Evolutionary conservation across 2,797 vertebrate species (phyloP).

Genomic region (Poecilia picta): DNA sequence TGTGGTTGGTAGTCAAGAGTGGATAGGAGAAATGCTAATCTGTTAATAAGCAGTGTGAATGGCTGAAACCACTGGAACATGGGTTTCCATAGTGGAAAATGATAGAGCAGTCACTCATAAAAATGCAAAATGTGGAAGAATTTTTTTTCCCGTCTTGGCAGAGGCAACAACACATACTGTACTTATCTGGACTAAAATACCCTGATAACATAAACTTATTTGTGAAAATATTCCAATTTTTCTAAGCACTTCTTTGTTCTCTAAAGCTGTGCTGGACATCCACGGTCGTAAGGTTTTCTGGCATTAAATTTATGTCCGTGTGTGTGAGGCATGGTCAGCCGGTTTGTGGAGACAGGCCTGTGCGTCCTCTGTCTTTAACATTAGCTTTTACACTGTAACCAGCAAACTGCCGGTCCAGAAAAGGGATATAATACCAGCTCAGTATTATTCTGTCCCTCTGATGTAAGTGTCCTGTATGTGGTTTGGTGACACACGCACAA

Average conservation of each 20-base stretch:
- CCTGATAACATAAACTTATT: background rate
- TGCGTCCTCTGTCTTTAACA: conserved; percentile 25
- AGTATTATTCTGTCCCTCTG: conserved; percentile 35
- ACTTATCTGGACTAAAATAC: background rate
- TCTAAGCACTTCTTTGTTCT: background rate
- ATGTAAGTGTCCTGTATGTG: conserved; percentile 50
- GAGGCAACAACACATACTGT: background rate
- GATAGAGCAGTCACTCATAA: background rate
- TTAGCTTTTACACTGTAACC: conserved; percentile 61
- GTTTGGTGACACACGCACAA: conserved; percentile 49
- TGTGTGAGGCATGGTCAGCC: conserved; percentile 27
- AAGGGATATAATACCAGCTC: conserved; percentile 33
- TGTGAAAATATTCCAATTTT: background rate
- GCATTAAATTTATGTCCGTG: background rate
- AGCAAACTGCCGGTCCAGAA: conserved; percentile 4
- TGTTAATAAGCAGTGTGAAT: conserved; percentile 40
- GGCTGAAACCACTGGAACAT: background rate
- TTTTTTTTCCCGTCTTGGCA: background rate
- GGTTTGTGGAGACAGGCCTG: conserved; percentile 45
- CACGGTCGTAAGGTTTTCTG: conserved; percentile 52
- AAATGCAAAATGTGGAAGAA: background rate
- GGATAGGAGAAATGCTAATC: conserved; percentile 48
- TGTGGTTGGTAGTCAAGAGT: conserved; percentile 24
- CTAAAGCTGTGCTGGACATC: conserved; percentile 23
- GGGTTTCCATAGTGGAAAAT: conserved; percentile 6